Conservation (phyloP, 1,140 invertebrate species). For the Idris sp. region DNA sequence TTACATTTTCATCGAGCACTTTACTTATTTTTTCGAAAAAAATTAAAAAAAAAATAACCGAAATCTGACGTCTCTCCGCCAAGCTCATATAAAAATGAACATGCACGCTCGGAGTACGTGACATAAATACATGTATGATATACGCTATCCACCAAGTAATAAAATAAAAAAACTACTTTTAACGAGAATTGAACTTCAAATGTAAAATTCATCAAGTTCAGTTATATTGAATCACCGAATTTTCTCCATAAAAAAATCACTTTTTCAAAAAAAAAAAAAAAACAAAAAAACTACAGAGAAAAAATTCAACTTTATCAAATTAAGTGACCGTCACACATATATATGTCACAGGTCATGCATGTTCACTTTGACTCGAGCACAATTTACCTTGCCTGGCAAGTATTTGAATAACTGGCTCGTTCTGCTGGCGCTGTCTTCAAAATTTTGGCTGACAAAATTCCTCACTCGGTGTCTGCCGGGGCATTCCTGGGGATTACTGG, state of each 20-base stretch:
- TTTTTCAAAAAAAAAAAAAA: too few relatives aligned
- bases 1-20: conserved; percentile 28
- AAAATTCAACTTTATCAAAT: too few relatives aligned
- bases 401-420: too few relatives aligned
- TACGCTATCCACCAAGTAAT: not conserved
- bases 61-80: conserved; percentile 48
- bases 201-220: too few relatives aligned
- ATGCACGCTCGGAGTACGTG: conserved; percentile 21
- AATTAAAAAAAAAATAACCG: conserved; percentile 21
- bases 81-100: conserved; percentile 37
- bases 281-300: too few relatives aligned
- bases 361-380: conserved; percentile 11
- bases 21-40: conserved; percentile 18
- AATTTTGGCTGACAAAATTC: conserved; percentile 92
- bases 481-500: conserved; percentile 79
- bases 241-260: too few relatives aligned
- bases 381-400: conserved; percentile 92
- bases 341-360: too few relatives aligned
- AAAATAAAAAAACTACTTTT: not conserved
- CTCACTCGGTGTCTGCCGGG: conserved; percentile 94
- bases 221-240: too few relatives aligned
- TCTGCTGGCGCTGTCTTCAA: conserved; percentile 90
- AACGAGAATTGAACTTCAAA: conserved; percentile 1
- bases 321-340: too few relatives aligned
- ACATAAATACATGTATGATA: conserved; percentile 17